These are phyloP conservation scores for Corynorhinus townsendii DNA, from an alignment of 2,113 vertebrate genomes.

Conservation along the genomic window DNA sequence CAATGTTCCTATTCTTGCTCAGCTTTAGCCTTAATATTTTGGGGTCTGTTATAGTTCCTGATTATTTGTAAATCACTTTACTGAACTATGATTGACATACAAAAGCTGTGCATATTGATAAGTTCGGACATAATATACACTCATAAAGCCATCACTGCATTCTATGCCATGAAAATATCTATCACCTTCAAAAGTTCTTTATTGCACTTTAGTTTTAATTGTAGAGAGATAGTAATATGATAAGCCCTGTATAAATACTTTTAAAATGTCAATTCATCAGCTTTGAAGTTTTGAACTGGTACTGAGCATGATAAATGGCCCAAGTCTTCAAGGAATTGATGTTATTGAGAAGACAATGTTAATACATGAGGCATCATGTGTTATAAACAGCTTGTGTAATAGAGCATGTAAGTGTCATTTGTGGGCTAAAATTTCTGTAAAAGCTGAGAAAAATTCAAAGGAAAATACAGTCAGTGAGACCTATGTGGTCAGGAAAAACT, in stretches of 20 bases:
- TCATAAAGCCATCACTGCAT: background rate
- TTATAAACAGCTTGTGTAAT: background rate
- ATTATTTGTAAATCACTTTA: background rate
- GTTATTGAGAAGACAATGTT: background rate
- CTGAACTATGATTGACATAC: background rate
- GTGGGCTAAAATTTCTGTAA: background rate
- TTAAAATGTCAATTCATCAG: background rate
- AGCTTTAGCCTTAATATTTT: background rate
- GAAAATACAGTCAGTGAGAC: background rate
- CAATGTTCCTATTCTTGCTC: background rate
- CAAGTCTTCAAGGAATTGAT: background rate
- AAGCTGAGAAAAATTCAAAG: background rate
- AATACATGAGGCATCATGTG: background rate
- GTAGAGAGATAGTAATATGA: background rate
- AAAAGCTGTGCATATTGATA: background rate
- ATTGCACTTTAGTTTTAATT: background rate
- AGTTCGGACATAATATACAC: background rate
- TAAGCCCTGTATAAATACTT: background rate
- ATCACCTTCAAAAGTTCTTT: background rate
- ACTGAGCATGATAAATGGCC: background rate
- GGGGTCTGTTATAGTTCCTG: background rate
- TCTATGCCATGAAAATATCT: background rate
- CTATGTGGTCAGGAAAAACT: background rate
- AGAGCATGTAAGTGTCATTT: background rate
- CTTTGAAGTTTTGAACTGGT: slow-evolving; percentile 24